phyloP scores from a whole-genome alignment of 2,113 vertebrate species.

The Muntiacus muntjak region DNA sequence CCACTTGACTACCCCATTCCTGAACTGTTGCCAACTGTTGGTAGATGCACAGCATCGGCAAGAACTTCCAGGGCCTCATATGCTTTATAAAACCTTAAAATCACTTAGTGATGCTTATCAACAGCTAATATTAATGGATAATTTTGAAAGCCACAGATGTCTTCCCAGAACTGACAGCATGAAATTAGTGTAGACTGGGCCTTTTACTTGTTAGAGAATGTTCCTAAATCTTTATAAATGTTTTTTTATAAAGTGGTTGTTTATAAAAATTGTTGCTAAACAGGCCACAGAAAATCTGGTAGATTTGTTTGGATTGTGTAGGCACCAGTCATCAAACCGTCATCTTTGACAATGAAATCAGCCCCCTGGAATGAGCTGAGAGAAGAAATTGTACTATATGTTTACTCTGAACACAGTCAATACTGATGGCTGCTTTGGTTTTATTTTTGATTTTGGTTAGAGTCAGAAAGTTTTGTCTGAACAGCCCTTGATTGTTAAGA shows the following conservation, averaged over 20 bases:
- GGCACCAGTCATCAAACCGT: neutral
- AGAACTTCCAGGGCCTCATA: neutral
- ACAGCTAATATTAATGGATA: conserved; percentile 41
- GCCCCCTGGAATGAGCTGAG: neutral
- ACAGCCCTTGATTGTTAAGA: neutral
- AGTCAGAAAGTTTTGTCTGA: neutral
- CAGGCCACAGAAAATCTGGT: neutral
- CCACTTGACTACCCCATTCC: neutral
- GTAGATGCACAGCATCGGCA: neutral
- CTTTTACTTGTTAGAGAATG: neutral
- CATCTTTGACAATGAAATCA: neutral
- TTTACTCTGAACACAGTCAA: neutral
- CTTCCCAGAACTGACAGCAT: conserved; percentile 42
- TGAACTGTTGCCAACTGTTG: neutral
- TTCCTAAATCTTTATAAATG: conserved; percentile 4
- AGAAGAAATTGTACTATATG: neutral
- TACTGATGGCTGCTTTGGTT: neutral
- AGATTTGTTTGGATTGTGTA: neutral
- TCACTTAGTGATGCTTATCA: conserved; percentile 40
- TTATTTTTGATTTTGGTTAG: neutral
- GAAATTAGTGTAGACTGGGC: conserved; percentile 33
- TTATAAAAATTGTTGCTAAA: neutral
- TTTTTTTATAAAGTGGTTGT: neutral
- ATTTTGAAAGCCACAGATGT: conserved; percentile 22
- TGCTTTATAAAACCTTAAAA: conserved; percentile 48